Base-by-base conservation (phyloP, 2,797 vertebrate genomes). In the Enteromius treurensis region DNA sequence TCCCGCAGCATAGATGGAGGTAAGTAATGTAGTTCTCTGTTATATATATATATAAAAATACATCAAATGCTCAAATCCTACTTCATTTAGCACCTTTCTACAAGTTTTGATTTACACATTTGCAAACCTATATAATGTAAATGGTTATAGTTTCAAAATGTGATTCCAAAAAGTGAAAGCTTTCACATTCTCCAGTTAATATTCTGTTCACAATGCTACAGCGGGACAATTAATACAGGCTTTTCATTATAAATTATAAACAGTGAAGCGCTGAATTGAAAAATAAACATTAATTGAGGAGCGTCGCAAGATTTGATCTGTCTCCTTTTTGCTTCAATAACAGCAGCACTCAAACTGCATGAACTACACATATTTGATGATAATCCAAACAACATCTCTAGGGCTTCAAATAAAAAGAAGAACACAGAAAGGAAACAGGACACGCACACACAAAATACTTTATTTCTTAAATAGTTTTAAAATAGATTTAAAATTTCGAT, bases 1-100 rank as follows among this genome's bases (percentile, higher is more conserved):
- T 97, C 97, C 80, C 96, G 96, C 88, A 98, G 97, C 92, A 95
- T 97, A 84, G 98, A 99, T 6, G 98, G 97, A 96, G 97, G 98
- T 99, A 94, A 47, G 83, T 42, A 26, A 40, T 74, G 11, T 47
- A 51, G 5, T 17, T 74, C 5, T 70, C 51, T 45, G n/a, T 47
- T 45, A 58, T 15, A 34, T 32, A 32, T 32, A 34, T 3, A 34
- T 3, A 34, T 4, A 34, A 67, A 78, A 65, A 49, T 55, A 32
- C 29, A 75, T 32, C 15, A 15, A 40, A 40, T 58, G 32, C 3
- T 1, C 3, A 40, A 75, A 40, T 37, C 19, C 3, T 51, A 32
- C 29, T n/a, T 37, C 6, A 51, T 7, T 77, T 47, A 13, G 37
- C 17, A 76, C 60, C 17, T 65, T 17, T 17, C 13, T 65, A 49